phyloP scores from a whole-genome alignment of 2,113 vertebrate species.

The Gallinago paraguaiae region DNA sequence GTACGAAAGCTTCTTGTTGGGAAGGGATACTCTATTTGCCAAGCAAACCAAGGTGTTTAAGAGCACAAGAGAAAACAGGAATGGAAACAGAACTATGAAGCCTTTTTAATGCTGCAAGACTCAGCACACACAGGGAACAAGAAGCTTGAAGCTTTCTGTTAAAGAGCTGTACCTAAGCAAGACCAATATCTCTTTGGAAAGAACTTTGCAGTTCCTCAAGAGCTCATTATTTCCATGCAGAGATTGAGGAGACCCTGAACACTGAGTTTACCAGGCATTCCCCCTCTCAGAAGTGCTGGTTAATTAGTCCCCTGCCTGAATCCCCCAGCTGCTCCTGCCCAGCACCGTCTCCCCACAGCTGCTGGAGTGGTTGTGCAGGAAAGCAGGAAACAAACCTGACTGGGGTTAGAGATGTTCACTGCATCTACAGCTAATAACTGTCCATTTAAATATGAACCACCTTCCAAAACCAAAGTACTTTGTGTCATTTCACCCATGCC shows the following conservation, averaged over 20 bases:
- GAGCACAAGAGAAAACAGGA: not conserved
- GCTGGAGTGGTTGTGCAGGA: not conserved
- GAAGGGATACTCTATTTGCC: not conserved
- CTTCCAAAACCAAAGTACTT: not conserved
- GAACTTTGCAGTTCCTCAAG: not conserved
- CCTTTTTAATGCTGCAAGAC: not conserved
- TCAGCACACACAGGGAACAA: not conserved
- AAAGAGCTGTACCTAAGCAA: not conserved
- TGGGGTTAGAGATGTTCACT: not conserved
- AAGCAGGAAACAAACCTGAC: not conserved
- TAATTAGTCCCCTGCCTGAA: not conserved
- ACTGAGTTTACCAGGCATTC: not conserved
- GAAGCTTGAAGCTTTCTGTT: not conserved
- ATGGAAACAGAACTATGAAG: not conserved
- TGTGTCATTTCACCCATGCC: not conserved
- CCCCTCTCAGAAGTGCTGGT: not conserved
- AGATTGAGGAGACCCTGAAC: not conserved
- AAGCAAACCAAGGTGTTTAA: not conserved
- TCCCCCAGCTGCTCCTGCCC: conserved; percentile 20
- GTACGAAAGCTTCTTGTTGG: not conserved
- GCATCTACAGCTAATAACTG: not conserved
- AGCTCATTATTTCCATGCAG: not conserved
- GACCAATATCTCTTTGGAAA: not conserved
- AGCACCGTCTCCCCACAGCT: not conserved
- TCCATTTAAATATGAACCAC: not conserved